These are phyloP conservation scores for Cantharis flavilabris DNA, from an alignment of 2,888 invertebrate genomes.

Conservation along the genomic window DNA sequence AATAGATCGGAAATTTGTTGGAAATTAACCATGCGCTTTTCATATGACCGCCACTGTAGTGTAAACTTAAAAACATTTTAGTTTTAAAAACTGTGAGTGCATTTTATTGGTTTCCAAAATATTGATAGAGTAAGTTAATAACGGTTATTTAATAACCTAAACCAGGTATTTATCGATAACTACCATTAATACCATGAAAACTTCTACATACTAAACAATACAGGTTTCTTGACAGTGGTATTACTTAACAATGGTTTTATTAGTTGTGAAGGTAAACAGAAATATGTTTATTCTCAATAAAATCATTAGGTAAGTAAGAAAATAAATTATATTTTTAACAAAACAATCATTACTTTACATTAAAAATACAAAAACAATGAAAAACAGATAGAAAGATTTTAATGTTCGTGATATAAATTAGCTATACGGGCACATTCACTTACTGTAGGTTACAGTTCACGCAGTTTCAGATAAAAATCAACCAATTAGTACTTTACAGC, in stretches of 20 bases:
- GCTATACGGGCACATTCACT: constrained; percentile 43
- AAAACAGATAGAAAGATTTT: constrained; percentile 42
- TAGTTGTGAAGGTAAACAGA: not conserved
- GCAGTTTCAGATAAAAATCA: constrained; percentile 52
- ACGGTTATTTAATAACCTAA: no score
- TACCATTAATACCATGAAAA: not conserved
- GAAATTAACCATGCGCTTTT: no score
- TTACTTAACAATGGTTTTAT: not conserved
- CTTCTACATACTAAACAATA: not conserved
- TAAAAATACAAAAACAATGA: constrained; percentile 39
- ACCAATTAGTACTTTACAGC: constrained; percentile 53
- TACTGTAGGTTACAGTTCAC: constrained; percentile 51
- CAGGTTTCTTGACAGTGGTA: not conserved
- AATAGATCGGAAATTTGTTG: no score
- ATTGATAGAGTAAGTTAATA: no score
- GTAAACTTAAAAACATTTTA: no score
- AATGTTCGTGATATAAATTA: constrained; percentile 47
- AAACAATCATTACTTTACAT: not conserved
- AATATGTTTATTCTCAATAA: not conserved
- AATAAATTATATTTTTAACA: not conserved
- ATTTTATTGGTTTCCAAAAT: no score
- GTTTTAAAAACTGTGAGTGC: no score
- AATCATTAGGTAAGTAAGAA: not conserved
- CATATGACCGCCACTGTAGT: no score
- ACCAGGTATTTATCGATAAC: no score